Base-by-base conservation (phyloP, 2,113 vertebrate species). In the Hyperoodon ampullatus region DNA sequence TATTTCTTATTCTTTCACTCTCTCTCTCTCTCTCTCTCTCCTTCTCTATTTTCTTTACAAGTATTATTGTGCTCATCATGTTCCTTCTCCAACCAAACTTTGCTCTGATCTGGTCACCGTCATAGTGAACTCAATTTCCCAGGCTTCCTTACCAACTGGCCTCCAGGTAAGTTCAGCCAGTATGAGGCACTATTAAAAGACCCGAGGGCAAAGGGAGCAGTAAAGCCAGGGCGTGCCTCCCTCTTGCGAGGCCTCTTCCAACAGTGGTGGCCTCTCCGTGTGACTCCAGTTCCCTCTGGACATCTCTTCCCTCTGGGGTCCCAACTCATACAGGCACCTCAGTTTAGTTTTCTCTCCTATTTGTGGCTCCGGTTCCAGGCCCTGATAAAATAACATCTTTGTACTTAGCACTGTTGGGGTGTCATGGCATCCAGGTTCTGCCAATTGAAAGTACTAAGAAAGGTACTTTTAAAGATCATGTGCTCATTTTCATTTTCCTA, bases 201-300 rank as follows among this genome's bases (percentile, higher is more conserved):
- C 5, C 11, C 5, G 24, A 19, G 55, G 16, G 30, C 13, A 23
- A 33, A 53, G 68, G 0, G 4, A 39, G 23, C 14, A 3, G 35
- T 47, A 14, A 47, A 35, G 11, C 11, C 23, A 21, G 35, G 39
- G 16, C 23, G 1, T 0, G 3, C 33, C 23, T 50, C 16, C 42
- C 68, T 63, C 55, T 72, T 26, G 8, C 21, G 35, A 28, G 14
- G 30, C 6, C 30, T 33, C 39, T 71, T 61, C 15, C 16, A 21
- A 14, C 33, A 35, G 11, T 47, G 9, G n/a, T 7, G 18, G 42
- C 50, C 35, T 58, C 35, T 58, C 68, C 28, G 15, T 58, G 14
- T 12, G 66, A 50, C 16, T 61, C 23, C 33, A 28, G 16, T 39
- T 72, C 16, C 58, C 30, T 11, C 7, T 3, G 11, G 30, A 21